Conservation (phyloP, 2,888 invertebrate species). For the Agriopis leucophaearia region DNA sequence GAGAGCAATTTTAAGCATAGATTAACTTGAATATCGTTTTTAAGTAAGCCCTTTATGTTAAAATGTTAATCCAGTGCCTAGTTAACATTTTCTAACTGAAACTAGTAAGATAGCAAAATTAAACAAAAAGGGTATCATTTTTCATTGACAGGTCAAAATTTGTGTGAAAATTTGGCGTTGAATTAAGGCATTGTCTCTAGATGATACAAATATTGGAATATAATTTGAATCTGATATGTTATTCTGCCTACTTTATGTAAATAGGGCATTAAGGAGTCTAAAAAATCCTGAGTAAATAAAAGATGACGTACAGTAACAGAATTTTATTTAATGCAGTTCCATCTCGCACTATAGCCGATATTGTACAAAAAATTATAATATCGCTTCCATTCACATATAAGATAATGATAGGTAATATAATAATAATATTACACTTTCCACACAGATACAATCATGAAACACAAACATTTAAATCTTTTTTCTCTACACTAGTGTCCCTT, state of each 20-base stretch:
- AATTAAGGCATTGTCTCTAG: no score
- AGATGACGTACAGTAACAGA: constrained; percentile 81
- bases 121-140: no score
- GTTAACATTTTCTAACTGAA: no score
- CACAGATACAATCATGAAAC: constrained; percentile 84
- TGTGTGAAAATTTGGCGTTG: no score
- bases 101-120: no score
- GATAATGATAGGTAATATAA: constrained; percentile 73
- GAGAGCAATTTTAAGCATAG: no score
- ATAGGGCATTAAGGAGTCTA: no score
- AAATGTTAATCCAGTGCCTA: no score
- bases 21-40: no score
- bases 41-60: no score
- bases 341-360: constrained; percentile 84
- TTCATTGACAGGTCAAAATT: no score
- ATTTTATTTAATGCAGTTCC: constrained; percentile 86
- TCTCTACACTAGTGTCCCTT: constrained; percentile 78
- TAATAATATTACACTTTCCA: constrained; percentile 82
- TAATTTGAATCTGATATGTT: not conserved
- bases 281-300: constrained; percentile 39
- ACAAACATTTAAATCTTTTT: constrained; percentile 76
- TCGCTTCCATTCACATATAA: constrained; percentile 73
- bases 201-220: no score
- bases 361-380: constrained; percentile 85
- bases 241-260: not conserved